Base-by-base conservation (phyloP, 2,113 vertebrate genomes). In the Myanophis thanlyinensis region DNA sequence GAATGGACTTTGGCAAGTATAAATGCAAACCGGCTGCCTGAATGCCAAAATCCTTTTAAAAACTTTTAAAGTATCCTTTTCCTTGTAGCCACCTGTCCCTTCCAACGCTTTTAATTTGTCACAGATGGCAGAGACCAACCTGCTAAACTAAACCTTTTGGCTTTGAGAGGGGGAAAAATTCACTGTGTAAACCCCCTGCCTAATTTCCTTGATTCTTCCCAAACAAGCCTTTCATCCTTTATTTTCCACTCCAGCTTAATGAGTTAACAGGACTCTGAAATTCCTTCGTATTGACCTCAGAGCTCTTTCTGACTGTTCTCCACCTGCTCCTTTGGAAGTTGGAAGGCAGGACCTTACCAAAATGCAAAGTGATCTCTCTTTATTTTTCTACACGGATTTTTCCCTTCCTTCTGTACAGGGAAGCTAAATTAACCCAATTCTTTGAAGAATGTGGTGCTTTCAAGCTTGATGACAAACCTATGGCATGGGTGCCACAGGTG, bases 51-150 rank as follows among this genome's bases (percentile, higher is more conserved):
- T 97, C 96, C 97, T 98, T 98, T 98, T 96, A 94, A 98, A 97
- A 97, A 97, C 95, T 94, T 95, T 93, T 91, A 80, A 91, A 97
- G 95, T 96, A 96, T 96, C 97, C 95, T 93, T 95, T 97, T 98
- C 97, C 97, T 95, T 95, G 96, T 97, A 97, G 96, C 97, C 97
- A 98, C 98, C 98, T 98, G 98, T 96, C 98, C 97, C 96, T 95
- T 97, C 97, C 96, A 97, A 93, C 95, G 96, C 93, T 95, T 87
- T 89, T 98, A 98, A 98, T 98, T 92, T 96, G 94, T 93, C 96
- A 96, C 98, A 98, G 97, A 97, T 98, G 98, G 96, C 91, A 92
- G 91, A 96, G 95, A 96, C 95, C 97, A 98, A 97, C 97, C 97
- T 97, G 96, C 94, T 96, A 67, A 96, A 97, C 94, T 96, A 67